Base-by-base conservation (phyloP, 2,888 invertebrate genomes). In the Chrysina gloriosa region DNA sequence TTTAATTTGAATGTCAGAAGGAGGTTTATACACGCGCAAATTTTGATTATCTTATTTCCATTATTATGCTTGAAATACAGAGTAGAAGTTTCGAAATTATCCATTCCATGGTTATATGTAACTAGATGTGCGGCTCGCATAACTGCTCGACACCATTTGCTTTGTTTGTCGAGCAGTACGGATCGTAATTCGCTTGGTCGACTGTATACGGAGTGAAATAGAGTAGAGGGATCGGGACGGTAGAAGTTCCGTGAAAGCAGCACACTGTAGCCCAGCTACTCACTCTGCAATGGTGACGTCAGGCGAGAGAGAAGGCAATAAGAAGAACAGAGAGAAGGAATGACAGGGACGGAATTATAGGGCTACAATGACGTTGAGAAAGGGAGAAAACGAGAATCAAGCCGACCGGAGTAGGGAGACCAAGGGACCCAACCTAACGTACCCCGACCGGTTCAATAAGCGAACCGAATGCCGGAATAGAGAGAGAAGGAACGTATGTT, bases 71-170 rank as follows among this genome's bases (percentile, higher is more conserved):
- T 79, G 82, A 83, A 83, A 83, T 82, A 82, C 83, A 83, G 82
- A 82, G 82, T 83, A 82, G 82, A 83, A 83, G 82, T 83, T 83
- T 83, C 82, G 83, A 83, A 83, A 83, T 83, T 83, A 83, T 83
- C 83, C 83, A 83, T 83, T 83, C 82, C 83, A 83, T 82, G 83
- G 83, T 82, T 83, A 83, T 83, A 83, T 83, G 83, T 83, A 83
- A 83, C 83, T 83, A 83, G 83, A 78, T 72, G 72, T 70, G 78
- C 77, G 67, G 81, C 69, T 76, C 84, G 76, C 65, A 65, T 71
- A 73, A 76, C 70, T 74, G 71, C 45, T 79, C 75, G 73, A 69
- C 72, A 68, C 67, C 70, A 69, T 74, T 72, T 65, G 78, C 83
- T 83, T 83, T 83, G 83, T 83, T 82, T 79, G 72, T 75, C 76